Base-by-base conservation (phyloP, 2,888 invertebrate species). In the Cephonodes hylas region DNA sequence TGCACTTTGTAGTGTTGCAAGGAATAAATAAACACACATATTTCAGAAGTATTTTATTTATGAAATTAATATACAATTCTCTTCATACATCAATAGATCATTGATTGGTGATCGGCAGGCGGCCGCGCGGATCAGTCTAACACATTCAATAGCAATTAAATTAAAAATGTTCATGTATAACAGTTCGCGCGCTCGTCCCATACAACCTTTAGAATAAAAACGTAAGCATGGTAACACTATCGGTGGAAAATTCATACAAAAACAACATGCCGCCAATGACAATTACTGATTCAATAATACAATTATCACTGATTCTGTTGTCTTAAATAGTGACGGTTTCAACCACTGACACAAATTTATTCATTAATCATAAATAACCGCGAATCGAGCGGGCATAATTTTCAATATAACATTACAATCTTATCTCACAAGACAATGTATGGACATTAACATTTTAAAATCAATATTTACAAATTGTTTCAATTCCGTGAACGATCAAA, bases 21-120 rank as follows among this genome's bases (percentile, higher is more conserved):
- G 64, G 70, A 75, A 72, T 69, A 72, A 74, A 79, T 77, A 65
- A 64, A 66, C 53, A 31, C 64, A 64, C 42, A 68, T 74, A 79
- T 81, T 84, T 84, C 69, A 81, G 85, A 88, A 89, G 85, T 85
- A 84, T 89, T 91, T 91, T 91, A 92, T 91, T 92, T 86, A 91
- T 84, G 89, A 91, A 91, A 91, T 90, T 85, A 91, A 86, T 91
- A 91, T 90, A 91, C 91, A 91, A 89, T 89, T 85, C 73, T 85
- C 81, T 86, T 88, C 89, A 87, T 89, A 89, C 85, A 88, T 81
- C 75, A 79, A 80, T 82, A 81, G 81, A 83, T 81, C 79, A 86
- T 83, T 83, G 81, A 80, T 84, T 85, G 80, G 77, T 75, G 75
- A 71, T 77, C 77, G 82, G 78, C 79, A 79, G 81, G 84, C 84